Percentiles rank a stretch among this genome's conserved stretches.
phyloP scores from a whole-genome alignment of 2,797 vertebrate genomes.

The Margarornis squamiger region DNA sequence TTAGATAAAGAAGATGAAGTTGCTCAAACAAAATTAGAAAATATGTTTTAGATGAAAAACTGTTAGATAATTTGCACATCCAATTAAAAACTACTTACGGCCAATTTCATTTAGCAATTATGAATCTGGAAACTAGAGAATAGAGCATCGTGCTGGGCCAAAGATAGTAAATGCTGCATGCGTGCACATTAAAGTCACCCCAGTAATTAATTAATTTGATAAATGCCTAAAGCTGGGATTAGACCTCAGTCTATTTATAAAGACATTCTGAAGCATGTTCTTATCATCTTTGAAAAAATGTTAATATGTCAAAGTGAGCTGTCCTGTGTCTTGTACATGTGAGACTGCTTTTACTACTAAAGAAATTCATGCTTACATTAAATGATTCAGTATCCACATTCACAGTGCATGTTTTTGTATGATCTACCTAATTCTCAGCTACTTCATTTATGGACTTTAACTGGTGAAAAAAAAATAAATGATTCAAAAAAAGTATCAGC shows the following conservation, averaged over 20 bases:
- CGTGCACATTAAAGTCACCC: conserved; percentile 1
- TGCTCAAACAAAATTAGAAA: conserved; percentile 14
- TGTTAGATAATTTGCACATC: conserved; percentile 38
- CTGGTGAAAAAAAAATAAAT: conserved; percentile 82
- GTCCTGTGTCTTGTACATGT: not conserved
- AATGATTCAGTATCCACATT: conserved; percentile 33
- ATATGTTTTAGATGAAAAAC: conserved; percentile 4
- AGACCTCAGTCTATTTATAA: conserved; percentile 17
- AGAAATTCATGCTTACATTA: not conserved
- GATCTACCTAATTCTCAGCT: conserved; percentile 75
- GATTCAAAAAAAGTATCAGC: conserved; percentile 81
- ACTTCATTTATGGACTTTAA: conserved; percentile 87
- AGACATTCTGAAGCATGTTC: conserved; percentile 22
- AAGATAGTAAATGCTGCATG: conserved; percentile 16
- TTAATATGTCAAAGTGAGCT: not conserved
- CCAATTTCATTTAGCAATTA: conserved; percentile 48
- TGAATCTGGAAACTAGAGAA: conserved; percentile 22
- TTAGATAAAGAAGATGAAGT: conserved; percentile 2
- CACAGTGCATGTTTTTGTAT: conserved; percentile 41
- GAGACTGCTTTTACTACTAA: not conserved
- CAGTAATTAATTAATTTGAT: conserved; percentile 58
- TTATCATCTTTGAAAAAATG: not conserved
- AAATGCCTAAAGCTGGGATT: conserved; percentile 46
- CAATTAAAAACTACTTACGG: conserved; percentile 24
- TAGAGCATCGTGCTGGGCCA: not conserved